Evolutionary conservation across 2,888 invertebrate genomes (phyloP).

Genomic region (Eustalomyia histrio): DNA sequence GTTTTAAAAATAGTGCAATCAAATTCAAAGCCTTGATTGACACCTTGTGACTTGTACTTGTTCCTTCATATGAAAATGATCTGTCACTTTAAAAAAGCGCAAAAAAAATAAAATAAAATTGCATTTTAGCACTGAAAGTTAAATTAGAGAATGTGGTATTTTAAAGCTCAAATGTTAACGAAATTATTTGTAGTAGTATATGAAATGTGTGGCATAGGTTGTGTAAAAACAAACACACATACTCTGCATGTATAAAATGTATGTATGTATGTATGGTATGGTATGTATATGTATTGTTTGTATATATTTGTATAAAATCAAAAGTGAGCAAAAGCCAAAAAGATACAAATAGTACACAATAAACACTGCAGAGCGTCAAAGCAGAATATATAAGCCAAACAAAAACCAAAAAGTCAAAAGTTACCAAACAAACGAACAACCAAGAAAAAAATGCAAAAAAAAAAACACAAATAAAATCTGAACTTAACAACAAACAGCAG

Average conservation of each 20-base stretch:
- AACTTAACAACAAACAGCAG: conserved; percentile 27
- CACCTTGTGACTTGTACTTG: too few species aligned
- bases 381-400: conserved; percentile 41
- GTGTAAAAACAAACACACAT: conserved; percentile 2
- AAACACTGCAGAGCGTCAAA: conserved; percentile 35
- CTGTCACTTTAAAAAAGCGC: too few species aligned
- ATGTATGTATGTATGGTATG: neutral
- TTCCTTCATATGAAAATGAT: too few species aligned
- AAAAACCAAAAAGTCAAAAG: neutral
- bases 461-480: conserved; percentile 20
- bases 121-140: too few species aligned
- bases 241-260: conserved; percentile 9
- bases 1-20: too few species aligned
- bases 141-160: too few species aligned
- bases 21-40: too few species aligned
- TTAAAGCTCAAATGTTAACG: too few species aligned
- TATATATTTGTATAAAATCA: conserved; percentile 4
- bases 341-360: conserved; percentile 11
- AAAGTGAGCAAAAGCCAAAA: conserved; percentile 43
- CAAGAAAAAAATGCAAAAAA: neutral
- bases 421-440: neutral
- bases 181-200: neutral
- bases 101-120: too few species aligned
- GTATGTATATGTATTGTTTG: conserved; percentile 10
- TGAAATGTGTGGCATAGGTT: neutral